Base-by-base conservation (phyloP, 1,140 invertebrate species). In the Sycophaga agraensis region DNA sequence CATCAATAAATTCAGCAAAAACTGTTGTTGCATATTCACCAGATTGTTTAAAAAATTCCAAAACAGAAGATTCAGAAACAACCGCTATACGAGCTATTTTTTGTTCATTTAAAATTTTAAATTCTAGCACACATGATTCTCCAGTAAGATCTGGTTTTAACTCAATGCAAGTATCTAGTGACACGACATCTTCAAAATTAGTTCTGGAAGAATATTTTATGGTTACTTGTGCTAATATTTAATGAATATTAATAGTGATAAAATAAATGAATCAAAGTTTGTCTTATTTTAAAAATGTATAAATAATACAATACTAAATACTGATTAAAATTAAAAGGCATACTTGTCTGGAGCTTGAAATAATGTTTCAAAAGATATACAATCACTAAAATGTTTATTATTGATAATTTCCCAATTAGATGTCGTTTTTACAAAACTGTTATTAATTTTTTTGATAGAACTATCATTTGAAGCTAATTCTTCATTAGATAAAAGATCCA, bases 1-100 rank as follows among this genome's bases (percentile, higher is more conserved):
- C 77, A 48, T 82, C 79, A 28, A 81, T 54, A 53, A 80, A 73
- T 39, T 82, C 75, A 12, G 78, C 73, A 60, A 73, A 74, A 26
- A 67, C 24, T 14, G 80, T 82, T 26, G 63, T 70, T 21, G 73
- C 66, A 65, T 82, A 82, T 69, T 82, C 80, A 28, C 75, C 79
- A 64, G 53, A 78, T 65, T 81, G 70, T 56, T 80, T 81, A 46
- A 78, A 82, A 67, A 82, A 73, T 67, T 82, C 81, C 58, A 82
- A 61, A 17, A 80, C 71, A 14, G 70, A 73, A 19, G 74, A 77
- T 66, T 81, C 80, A 5, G 80, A 81, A 16, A 77, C 73, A 48
- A 81, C 50, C 40, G 70, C 71, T 17, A 82, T 73, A 7, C 67
- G 64, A 14, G 66, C 65, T 60, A 82, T 79, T 60, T 51, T 79